phyloP scores from a whole-genome alignment of 2,113 vertebrate genomes.

The Psettodes erumei region DNA sequence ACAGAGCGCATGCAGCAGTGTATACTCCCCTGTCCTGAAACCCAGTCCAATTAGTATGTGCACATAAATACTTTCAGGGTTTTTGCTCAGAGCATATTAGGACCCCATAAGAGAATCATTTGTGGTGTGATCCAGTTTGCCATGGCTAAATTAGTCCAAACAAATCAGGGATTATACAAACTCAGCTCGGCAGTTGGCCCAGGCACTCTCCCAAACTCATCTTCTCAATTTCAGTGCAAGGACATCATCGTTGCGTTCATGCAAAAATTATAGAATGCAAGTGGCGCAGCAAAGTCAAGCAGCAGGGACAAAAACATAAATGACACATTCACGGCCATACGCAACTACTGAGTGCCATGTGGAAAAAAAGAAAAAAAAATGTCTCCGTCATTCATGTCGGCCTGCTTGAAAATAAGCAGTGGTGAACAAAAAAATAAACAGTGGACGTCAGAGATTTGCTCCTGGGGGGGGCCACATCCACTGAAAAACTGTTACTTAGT shows the following conservation, averaged over 20 bases:
- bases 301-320: slow-evolving; percentile 19
- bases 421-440: slow-evolving; percentile 24
- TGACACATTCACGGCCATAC: background rate
- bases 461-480: background rate
- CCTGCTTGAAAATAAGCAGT: slow-evolving; percentile 11
- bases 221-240: slow-evolving; percentile 65
- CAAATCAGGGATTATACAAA: slow-evolving; percentile 52
- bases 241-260: slow-evolving; percentile 47
- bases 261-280: slow-evolving; percentile 47
- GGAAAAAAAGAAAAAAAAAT: slow-evolving; percentile 1
- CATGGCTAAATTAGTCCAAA: slow-evolving; percentile 60
- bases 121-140: slow-evolving; percentile 48
- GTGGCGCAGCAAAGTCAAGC: slow-evolving; percentile 31
- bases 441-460: slow-evolving; percentile 24
- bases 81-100: slow-evolving; percentile 38
- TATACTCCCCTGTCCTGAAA: slow-evolving; percentile 32
- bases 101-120: slow-evolving; percentile 56
- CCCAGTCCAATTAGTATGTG: slow-evolving; percentile 57
- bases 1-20: slow-evolving; percentile 48
- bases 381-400: slow-evolving; percentile 4
- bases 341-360: slow-evolving; percentile 11
- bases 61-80: slow-evolving; percentile 52
- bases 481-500: slow-evolving; percentile 5
- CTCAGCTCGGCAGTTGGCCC: slow-evolving; percentile 32
- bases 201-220: slow-evolving; percentile 53